Evolutionary conservation across 2,888 invertebrate genomes (phyloP), one percentile per base, ranked within the genome.

Genomic region (Stenolophus ochropezus): DNA sequence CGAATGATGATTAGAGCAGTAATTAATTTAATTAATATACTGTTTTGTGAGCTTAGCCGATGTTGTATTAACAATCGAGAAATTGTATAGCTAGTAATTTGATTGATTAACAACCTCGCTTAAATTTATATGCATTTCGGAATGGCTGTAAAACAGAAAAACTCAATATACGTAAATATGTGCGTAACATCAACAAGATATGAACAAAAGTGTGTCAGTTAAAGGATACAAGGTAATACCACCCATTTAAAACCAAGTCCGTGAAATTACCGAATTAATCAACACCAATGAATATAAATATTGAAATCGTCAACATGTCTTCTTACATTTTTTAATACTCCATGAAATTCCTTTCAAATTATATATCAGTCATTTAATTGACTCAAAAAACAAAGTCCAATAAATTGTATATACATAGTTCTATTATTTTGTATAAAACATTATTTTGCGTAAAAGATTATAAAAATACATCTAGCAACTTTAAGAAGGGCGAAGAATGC

Each of bases 191-290:
- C 56, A 75, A 33, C 53, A 56, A 75, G 56, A 56, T 75, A 75
- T 56, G 56, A 75, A 16, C 47, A 56, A 75, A 75, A 75, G 75
- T 75, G n/a, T 75, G 75, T 75, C 75, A 75, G 74, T 14, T 74
- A 74, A 25, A 75, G 51, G 33, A 75, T 75, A 56, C 53, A 75
- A 56, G 75, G 53, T 53, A 49, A 75, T 69, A 33, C 65, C 6
- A 33, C 65, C 65, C 42, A 69, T 69, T 69, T 33, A 27, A 33
- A 61, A 69, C 33, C 27, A 69, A 69, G 27, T 69, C 42, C 33
- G 33, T 69, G 18, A 69, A 69, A 69, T 16, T 23, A 61, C 23
- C 14, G 25, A 61, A 33, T 33, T 69, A 69, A 69, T 69, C 65
- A 69, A 33, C 27, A 14, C 61, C n/a, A n/a, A n/a, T n/a, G n/a